Evolutionary conservation across 2,797 vertebrate species (phyloP).

Genomic region (Rhyacichthys aspro): DNA sequence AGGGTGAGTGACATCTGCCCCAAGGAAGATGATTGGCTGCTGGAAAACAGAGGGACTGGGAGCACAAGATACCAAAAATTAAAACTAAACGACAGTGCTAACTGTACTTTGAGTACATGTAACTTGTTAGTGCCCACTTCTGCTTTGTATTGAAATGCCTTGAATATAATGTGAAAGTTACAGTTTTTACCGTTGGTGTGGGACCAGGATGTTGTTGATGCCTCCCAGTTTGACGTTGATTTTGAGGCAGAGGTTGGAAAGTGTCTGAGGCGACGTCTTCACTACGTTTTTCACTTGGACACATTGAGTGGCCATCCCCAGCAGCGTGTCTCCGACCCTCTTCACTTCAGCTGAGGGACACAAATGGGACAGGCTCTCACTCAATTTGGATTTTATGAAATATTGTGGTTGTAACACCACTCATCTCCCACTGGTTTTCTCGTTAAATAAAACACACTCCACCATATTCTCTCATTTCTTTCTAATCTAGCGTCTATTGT

Average conservation of each 20-base stretch:
- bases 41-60: conserved; percentile 90
- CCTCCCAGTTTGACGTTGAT: conserved; percentile 98
- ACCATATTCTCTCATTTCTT: too few species aligned
- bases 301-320: conserved; percentile 98
- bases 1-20: conserved; percentile 97
- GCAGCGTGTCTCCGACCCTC: conserved; percentile 94
- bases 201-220: conserved; percentile 98
- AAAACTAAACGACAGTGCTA: too few species aligned
- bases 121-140: too few species aligned
- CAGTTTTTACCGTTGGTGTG: conserved; percentile 89
- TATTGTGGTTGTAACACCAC: not conserved
- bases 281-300: conserved; percentile 98
- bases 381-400: too few species aligned
- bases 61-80: not conserved
- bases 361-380: too few species aligned
- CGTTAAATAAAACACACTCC: too few species aligned
- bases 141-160: too few species aligned
- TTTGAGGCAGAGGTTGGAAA: conserved; percentile 99
- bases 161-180: not conserved
- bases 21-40: conserved; percentile 98
- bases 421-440: too few species aligned
- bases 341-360: conserved; percentile 91
- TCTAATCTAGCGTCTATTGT: too few species aligned
- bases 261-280: conserved; percentile 97
- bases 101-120: too few species aligned